phyloP scores from a whole-genome alignment of 1,140 invertebrate genomes.

The Batillaria attramentaria region DNA sequence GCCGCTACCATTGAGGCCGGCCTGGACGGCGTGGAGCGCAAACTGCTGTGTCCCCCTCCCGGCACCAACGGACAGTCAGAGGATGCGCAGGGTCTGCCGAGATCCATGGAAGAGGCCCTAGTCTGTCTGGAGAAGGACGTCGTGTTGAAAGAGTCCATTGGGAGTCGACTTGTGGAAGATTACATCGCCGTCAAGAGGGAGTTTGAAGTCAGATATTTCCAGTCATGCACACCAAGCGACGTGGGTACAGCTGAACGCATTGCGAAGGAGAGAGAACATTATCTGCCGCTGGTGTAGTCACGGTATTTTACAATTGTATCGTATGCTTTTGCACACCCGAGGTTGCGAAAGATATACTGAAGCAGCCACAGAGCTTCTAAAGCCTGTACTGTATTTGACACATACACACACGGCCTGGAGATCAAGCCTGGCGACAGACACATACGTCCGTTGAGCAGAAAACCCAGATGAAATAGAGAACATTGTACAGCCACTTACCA shows the following conservation, averaged over 20 bases:
- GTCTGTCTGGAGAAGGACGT: constrained; percentile 37
- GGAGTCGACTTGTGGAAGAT: constrained; percentile 37
- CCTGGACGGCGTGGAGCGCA: constrained; percentile 48
- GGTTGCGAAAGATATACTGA: too few species aligned
- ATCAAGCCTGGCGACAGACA: too few species aligned
- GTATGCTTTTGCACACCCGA: too few species aligned
- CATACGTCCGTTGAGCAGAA: too few species aligned
- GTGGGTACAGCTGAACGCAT: constrained; percentile 6
- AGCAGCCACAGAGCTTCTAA: too few species aligned
- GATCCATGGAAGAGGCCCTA: constrained; percentile 41
- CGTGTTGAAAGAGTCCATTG: constrained; percentile 41
- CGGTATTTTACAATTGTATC: too few species aligned
- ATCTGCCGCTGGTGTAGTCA: too few species aligned
- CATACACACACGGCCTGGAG: too few species aligned
- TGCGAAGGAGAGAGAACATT: constrained; percentile 20
- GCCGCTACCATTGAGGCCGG: constrained; percentile 51
- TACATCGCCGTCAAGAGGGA: constrained; percentile 41
- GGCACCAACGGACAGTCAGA: neutral
- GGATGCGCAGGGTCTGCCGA: constrained; percentile 33
- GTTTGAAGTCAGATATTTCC: constrained; percentile 34
- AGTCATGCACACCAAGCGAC: constrained; percentile 8
- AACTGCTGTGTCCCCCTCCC: constrained; percentile 31
- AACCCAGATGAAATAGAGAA: too few species aligned
- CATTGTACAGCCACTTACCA: too few species aligned
- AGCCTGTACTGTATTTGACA: too few species aligned